Evolutionary conservation across 2,888 invertebrate species (phyloP).

Genomic region (Zygothrica quintamaculata): DNA sequence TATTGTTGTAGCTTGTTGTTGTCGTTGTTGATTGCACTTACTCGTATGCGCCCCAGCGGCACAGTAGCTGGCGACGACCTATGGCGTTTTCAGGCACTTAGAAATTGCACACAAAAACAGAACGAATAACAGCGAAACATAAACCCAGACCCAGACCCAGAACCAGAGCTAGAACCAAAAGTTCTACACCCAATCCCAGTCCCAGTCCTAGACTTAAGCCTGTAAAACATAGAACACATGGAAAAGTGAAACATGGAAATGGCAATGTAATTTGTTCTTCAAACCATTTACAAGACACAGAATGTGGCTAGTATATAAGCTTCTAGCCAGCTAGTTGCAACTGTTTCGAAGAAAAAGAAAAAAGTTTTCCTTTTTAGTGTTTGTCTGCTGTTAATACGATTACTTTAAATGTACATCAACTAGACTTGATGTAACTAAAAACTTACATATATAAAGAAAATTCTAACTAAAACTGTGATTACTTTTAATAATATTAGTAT

Average conservation of each 20-base stretch:
- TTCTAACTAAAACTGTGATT: too few species aligned
- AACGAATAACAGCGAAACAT: slow-evolving; percentile 16
- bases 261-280: slow-evolving; percentile 75
- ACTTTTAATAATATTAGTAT: too few species aligned
- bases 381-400: slow-evolving; percentile 53
- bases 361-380: slow-evolving; percentile 27
- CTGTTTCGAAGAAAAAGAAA: slow-evolving; percentile 5
- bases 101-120: slow-evolving; percentile 37
- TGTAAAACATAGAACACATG: slow-evolving; percentile 13
- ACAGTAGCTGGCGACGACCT: slow-evolving; percentile 55
- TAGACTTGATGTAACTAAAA: too few species aligned
- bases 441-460: too few species aligned
- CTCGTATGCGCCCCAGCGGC: slow-evolving; percentile 51
- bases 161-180: too few species aligned
- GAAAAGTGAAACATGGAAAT: slow-evolving; percentile 61
- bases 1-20: slow-evolving; percentile 17
- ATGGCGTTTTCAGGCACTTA: slow-evolving; percentile 49
- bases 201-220: neutral
- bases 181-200: too few species aligned
- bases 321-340: neutral
- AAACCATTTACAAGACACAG: slow-evolving; percentile 33
- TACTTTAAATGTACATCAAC: slow-evolving; percentile 32
- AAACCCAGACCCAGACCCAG: slow-evolving; percentile 3
- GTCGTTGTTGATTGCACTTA: slow-evolving; percentile 68
- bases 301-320: slow-evolving; percentile 7